These are phyloP conservation scores for Wasmannia auropunctata DNA, from an alignment of 1,140 invertebrate genomes.

Conservation along the genomic window DNA sequence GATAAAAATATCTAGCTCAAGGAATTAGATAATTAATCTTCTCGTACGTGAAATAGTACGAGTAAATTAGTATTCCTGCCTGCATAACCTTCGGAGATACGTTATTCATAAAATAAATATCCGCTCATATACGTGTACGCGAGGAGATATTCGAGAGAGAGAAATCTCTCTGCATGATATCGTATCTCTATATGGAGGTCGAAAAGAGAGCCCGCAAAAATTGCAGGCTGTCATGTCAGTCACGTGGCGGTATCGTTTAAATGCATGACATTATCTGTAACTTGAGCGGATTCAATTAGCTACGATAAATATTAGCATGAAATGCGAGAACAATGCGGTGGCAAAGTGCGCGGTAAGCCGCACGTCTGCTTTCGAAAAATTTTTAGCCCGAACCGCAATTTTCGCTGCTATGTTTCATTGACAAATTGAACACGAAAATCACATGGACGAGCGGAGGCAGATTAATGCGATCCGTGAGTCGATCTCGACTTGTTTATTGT, in stretches of 20 bases:
- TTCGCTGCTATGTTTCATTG: constrained; percentile 19
- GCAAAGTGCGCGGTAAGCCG: neutral
- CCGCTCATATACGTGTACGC: too few species aligned
- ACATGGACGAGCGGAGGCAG: neutral
- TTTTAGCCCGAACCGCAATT: constrained; percentile 13
- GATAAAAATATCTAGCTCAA: neutral
- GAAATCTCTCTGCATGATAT: neutral
- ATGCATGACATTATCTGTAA: neutral
- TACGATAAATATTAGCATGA: constrained; percentile 9
- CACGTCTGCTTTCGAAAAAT: neutral
- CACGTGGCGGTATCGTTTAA: neutral
- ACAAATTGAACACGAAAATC: constrained; percentile 42
- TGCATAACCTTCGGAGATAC: too few species aligned
- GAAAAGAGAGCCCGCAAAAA: neutral
- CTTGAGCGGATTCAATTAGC: constrained; percentile 18
- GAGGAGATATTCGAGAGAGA: too few species aligned
- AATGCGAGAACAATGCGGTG: neutral
- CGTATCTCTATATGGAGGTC: neutral
- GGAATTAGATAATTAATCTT: neutral
- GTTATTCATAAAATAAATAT: neutral
- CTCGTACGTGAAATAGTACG: neutral
- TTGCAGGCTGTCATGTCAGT: neutral
- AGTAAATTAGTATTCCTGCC: too few species aligned
- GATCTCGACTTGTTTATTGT: constrained; percentile 36
- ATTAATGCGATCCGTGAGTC: constrained; percentile 46